Conservation (phyloP, 2,888 invertebrate species). For the Carabus problematicus region DNA sequence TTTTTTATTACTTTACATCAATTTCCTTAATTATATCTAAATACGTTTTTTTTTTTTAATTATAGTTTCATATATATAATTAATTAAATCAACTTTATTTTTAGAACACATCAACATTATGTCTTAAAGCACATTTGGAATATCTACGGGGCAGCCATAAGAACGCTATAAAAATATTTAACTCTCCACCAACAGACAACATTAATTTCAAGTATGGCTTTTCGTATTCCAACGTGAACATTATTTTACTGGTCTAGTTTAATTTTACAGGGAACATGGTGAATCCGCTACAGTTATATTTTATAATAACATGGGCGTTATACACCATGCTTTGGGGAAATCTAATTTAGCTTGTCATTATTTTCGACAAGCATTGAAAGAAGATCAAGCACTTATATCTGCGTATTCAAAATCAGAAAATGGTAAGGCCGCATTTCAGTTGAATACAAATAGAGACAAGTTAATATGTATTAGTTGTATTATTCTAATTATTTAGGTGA, state of each 20-base stretch:
- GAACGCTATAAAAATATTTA: conserved; percentile 68
- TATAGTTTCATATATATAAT: neutral
- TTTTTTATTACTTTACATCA: neutral
- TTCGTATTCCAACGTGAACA: conserved; percentile 20
- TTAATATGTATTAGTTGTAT: too few relatives aligned
- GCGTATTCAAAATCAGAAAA: conserved; percentile 57
- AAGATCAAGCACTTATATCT: conserved; percentile 65
- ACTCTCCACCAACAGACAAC: conserved; percentile 59
- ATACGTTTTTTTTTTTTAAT: conserved; percentile 1
- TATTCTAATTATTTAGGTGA: conserved; percentile 53
- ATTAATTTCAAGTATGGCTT: conserved; percentile 59
- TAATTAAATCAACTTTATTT: conserved; percentile 45
- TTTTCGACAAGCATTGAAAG: conserved; percentile 79
- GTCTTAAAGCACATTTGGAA: conserved; percentile 69
- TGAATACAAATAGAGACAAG: neutral
- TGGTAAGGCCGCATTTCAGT: conserved; percentile 47
- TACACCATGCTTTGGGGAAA: conserved; percentile 82
- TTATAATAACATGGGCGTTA: conserved; percentile 83
- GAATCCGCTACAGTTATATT: conserved; percentile 70
- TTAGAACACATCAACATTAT: conserved; percentile 63
- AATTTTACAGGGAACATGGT: conserved; percentile 61
- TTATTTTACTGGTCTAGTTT: conserved; percentile 20
- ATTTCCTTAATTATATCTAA: conserved; percentile 9
- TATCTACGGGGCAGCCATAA: conserved; percentile 69
- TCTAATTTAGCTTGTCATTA: conserved; percentile 81